Conservation (phyloP, 2,888 invertebrate species). For the Trilocha varians region DNA sequence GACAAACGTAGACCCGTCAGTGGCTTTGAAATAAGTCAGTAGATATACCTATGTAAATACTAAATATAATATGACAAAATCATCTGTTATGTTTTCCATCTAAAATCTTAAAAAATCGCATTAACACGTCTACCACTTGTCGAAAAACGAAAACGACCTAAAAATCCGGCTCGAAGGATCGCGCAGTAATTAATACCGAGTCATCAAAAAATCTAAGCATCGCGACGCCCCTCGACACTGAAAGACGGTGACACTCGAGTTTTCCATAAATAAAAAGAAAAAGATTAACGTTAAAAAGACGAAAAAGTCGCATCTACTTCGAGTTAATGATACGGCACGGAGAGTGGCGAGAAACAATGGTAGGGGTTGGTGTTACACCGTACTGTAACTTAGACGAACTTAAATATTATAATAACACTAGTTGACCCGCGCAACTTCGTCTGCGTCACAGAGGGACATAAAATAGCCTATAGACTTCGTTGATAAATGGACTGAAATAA, state of each 20-base stretch:
- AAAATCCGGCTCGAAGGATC: not conserved
- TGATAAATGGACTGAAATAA: too few relatives aligned
- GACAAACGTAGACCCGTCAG: too few relatives aligned
- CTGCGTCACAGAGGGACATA: too few relatives aligned
- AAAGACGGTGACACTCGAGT: constrained; percentile 55
- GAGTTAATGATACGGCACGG: constrained; percentile 72
- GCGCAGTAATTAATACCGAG: constrained; percentile 10
- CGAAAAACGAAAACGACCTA: not conserved
- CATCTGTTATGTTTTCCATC: too few relatives aligned
- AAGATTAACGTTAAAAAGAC: constrained; percentile 65
- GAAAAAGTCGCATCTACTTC: constrained; percentile 59
- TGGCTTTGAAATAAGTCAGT: too few relatives aligned
- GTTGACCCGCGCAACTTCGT: too few relatives aligned
- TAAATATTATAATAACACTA: too few relatives aligned
- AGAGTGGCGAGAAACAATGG: constrained; percentile 68
- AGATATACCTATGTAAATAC: too few relatives aligned
- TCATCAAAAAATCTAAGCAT: constrained; percentile 42
- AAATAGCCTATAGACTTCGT: too few relatives aligned
- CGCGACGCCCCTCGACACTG: constrained; percentile 40
- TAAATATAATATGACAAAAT: too few relatives aligned
- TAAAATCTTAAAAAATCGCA: not conserved
- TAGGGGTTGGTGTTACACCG: constrained; percentile 44
- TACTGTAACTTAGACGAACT: too few relatives aligned
- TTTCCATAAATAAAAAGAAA: constrained; percentile 55
- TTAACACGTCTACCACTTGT: not conserved